Evolutionary conservation across 64 coral and sea anemone genomes (phyloP), one percentile per base, ranked within the genome.

Genomic region (Dendronephthya gigantea): DNA sequence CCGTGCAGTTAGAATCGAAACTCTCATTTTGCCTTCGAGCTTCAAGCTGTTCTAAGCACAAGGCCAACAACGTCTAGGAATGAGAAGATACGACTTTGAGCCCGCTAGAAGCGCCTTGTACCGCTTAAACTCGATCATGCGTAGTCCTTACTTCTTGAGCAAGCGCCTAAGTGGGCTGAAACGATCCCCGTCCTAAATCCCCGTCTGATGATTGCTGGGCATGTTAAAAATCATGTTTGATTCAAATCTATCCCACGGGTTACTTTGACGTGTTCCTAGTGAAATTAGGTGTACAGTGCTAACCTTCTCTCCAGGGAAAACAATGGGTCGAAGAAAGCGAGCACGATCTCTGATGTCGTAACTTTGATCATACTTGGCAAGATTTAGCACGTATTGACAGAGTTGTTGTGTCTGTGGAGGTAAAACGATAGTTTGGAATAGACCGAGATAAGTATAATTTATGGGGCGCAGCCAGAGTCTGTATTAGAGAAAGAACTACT

Each of bases 321-420:
- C 82, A 35, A 96, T 85, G 74, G 90, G 91, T 86, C 94, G 88
- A 30, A 96, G 58, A 90, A 96, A 96, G 11, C 94, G 90, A 9
- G 89, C 94, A 65, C 94, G 88, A 83, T 96, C 94, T 49, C 94
- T 58, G 15, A 96, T 89, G 51, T 96, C 94, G 86, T 96, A 96
- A 68, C 90, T 92, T 68, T 96, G 91, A 62, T 96, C 94, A 88
- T 96, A 96, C 43, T 96, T 96, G 39, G 88, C 94, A 30, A 96
- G 59, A 83, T 96, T 96, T 41, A 92, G 50, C 4, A 96, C 94
- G 29, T 96, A 96, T 34, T 96, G 94, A 39, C 94, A 90, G 31
- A 96, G 76, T 52, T 83, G 49, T 70, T 96, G 90, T 13, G 94
- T 92, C 94, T 96, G 59, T 9, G 27, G 85, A 62, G 37, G 48